Conservation (phyloP, 2,797 vertebrate genomes). For the Cossypha niveicapilla region DNA sequence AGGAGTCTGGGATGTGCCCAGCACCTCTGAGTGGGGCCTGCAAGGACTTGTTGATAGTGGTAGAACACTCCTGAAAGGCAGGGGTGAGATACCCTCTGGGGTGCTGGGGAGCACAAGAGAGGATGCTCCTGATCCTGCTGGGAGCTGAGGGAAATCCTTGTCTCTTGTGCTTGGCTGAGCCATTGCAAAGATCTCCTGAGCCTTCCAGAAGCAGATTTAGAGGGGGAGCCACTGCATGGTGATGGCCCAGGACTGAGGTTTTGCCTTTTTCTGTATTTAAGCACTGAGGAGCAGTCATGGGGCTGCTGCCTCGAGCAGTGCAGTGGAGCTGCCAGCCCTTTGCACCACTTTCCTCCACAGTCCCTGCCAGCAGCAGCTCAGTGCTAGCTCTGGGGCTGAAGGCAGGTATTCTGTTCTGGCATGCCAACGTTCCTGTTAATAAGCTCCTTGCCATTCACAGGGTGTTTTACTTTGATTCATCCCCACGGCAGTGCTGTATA, state of each 20-base stretch:
- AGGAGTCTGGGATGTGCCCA: neutral
- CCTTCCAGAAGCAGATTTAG: neutral
- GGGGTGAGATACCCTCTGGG: neutral
- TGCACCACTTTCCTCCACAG: neutral
- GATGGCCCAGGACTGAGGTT: neutral
- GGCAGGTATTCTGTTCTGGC: slow-evolving; percentile 45
- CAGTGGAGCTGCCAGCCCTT: neutral
- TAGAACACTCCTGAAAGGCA: neutral
- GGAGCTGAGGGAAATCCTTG: neutral
- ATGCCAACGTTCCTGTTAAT: slow-evolving; percentile 48
- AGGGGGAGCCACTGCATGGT: fast-evolving
- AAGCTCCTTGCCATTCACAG: slow-evolving; percentile 36
- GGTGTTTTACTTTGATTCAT: slow-evolving; percentile 58
- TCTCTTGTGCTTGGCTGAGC: neutral
- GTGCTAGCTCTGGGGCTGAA: neutral
- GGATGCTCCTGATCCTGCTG: neutral
- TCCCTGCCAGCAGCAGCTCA: neutral
- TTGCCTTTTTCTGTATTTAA: neutral
- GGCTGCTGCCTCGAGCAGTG: neutral
- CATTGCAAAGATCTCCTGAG: neutral
- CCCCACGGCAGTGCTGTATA: slow-evolving; percentile 23
- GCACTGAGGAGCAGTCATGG: fast-evolving
- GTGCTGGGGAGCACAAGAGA: neutral
- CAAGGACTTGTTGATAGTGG: neutral
- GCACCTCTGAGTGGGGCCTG: neutral